Percentiles rank a stretch among this genome's conserved stretches.
Evolutionary conservation across 30 jellyfish, hydroid and myxozoan genomes (phyloP).

Genomic region (Mastigias papua): DNA sequence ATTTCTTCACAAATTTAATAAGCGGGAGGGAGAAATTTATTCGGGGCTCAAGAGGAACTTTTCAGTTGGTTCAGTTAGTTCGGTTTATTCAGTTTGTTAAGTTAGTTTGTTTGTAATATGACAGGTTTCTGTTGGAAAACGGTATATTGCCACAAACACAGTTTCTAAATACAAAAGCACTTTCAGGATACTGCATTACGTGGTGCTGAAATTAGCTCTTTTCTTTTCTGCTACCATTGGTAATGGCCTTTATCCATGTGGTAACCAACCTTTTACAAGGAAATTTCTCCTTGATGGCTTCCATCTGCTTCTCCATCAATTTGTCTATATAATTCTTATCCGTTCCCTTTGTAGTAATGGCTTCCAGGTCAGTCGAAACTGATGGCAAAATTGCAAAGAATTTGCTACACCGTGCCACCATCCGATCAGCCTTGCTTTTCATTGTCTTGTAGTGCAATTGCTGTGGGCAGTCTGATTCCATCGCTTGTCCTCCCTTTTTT

Average conservation of each 20-base stretch:
- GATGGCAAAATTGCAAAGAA: conserved; percentile 23
- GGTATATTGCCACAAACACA: no score
- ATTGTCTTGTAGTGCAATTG: conserved; percentile 15
- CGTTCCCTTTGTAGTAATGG: conserved; percentile 24
- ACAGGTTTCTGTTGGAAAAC: no score
- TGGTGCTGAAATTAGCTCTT: no score
- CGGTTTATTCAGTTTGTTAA: no score
- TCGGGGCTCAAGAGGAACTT: no score
- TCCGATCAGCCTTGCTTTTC: conserved; percentile 7
- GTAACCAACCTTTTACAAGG: background rate
- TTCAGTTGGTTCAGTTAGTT: no score
- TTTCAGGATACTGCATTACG: no score
- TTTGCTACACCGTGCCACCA: background rate
- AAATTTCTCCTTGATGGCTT: background rate
- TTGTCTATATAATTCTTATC: conserved; percentile 20
- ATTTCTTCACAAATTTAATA: no score
- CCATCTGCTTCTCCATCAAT: conserved; percentile 18
- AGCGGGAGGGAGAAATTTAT: no score
- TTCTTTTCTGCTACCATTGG: background rate
- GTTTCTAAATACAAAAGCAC: no score
- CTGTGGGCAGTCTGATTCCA: background rate
- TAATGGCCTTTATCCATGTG: background rate
- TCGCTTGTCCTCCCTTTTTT: conserved; percentile 19
- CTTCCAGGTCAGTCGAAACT: conserved; percentile 4
- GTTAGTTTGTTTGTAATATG: no score